A percentile compares a stretch with the other conserved stretches of the same genome.
These are phyloP conservation scores for Andricus quercusramuli DNA, from an alignment of 2,888 invertebrate species.

Conservation along the genomic window DNA sequence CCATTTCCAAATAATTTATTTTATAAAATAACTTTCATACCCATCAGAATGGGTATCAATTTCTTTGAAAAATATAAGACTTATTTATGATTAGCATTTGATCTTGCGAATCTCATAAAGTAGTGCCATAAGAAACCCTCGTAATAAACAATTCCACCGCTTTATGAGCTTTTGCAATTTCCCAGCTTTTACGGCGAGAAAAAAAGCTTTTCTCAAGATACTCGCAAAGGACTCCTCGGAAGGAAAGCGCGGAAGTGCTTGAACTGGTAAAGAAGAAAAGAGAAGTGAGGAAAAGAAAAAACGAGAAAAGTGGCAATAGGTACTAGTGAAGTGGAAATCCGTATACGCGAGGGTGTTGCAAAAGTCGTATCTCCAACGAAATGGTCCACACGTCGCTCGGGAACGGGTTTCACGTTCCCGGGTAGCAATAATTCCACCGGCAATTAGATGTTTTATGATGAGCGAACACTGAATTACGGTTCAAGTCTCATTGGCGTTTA, in stretches of 20 bases:
- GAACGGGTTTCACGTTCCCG: neutral
- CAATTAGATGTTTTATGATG: constrained; percentile 12
- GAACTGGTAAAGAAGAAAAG: constrained; percentile 6
- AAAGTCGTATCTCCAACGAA: neutral
- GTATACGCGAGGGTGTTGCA: constrained; percentile 10
- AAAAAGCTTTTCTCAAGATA: constrained; percentile 15
- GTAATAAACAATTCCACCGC: constrained; percentile 7
- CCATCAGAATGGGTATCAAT: neutral
- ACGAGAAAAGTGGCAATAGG: constrained; percentile 21
- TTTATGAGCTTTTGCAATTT: constrained; percentile 26
- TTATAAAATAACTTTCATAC: neutral
- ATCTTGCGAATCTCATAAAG: neutral
- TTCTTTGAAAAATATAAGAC: neutral
- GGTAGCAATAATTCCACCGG: neutral
- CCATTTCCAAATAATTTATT: neutral
- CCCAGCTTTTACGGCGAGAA: constrained; percentile 17
- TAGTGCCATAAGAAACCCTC: neutral
- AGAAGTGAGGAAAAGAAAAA: constrained; percentile 1
- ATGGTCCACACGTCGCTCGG: constrained; percentile 2
- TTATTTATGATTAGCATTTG: neutral
- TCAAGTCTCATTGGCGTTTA: neutral
- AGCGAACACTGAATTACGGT: constrained; percentile 6
- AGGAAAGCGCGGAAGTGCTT: constrained; percentile 16
- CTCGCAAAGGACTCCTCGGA: constrained; percentile 16
- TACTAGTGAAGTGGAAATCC: constrained; percentile 17